phyloP scores from a whole-genome alignment of 2,113 vertebrate genomes.

The Mastomys coucha region DNA sequence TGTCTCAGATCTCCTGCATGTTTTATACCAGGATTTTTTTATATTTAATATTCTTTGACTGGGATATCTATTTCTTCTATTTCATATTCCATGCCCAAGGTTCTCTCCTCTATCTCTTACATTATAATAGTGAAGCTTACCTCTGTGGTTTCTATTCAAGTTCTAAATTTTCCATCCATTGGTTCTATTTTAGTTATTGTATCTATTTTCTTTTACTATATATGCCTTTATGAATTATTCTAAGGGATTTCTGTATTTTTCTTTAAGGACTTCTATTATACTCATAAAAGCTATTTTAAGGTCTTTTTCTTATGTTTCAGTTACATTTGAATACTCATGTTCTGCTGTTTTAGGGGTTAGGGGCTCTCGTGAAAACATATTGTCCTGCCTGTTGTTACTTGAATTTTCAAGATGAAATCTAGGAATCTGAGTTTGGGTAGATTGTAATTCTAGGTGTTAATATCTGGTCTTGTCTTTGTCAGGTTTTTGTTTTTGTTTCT shows the following conservation, averaged over 20 bases:
- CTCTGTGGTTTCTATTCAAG: not conserved
- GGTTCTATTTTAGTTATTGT: not conserved
- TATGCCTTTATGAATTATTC: not conserved
- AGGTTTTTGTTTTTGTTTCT: not conserved
- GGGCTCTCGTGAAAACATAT: not conserved
- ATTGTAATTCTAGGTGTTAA: not conserved
- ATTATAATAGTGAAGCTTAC: not conserved
- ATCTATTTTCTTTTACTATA: not conserved
- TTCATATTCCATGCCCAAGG: not conserved
- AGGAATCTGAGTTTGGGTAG: not conserved
- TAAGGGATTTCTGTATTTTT: not conserved
- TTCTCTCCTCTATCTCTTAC: not conserved
- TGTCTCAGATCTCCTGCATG: not conserved
- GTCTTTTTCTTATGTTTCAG: not conserved
- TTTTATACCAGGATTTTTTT: not conserved
- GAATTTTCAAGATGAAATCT: not conserved
- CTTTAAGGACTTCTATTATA: not conserved
- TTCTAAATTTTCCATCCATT: not conserved
- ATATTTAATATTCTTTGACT: not conserved
- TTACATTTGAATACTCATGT: not conserved
- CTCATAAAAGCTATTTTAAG: not conserved
- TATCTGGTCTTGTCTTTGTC: not conserved
- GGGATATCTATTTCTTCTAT: not conserved
- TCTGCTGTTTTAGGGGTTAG: not conserved
- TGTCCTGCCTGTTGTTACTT: not conserved